Evolutionary conservation across 2,797 vertebrate genomes (phyloP).

Genomic region (Myiotriccus ornatus): DNA sequence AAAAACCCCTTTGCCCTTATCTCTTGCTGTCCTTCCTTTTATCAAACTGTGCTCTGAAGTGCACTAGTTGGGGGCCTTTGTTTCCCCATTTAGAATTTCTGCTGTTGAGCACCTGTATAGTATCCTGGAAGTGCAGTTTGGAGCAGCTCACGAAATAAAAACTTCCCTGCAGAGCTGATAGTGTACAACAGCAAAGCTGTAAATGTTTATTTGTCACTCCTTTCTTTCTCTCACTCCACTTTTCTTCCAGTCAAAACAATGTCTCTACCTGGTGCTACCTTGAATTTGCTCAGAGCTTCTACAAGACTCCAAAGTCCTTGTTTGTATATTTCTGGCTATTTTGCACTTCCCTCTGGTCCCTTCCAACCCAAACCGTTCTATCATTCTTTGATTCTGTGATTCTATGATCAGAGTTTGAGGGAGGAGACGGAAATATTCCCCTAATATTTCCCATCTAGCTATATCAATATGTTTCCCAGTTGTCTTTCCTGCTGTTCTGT

Average conservation of each 20-base stretch:
- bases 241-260: background rate
- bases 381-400: background rate
- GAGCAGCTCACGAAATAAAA: background rate
- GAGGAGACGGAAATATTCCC: background rate
- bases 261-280: background rate
- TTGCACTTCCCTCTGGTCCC: background rate
- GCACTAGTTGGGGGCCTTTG: background rate
- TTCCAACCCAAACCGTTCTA: background rate
- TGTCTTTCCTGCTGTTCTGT: background rate
- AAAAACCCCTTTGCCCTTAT: background rate
- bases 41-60: background rate
- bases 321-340: background rate
- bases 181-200: background rate
- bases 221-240: background rate
- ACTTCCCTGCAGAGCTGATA: background rate
- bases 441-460: background rate
- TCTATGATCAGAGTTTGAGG: background rate
- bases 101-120: background rate
- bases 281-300: background rate
- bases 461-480: background rate
- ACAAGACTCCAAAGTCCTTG: background rate
- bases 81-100: background rate
- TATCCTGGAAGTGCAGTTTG: background rate
- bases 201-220: background rate
- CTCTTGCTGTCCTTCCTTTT: background rate